Evolutionary conservation across 2,888 invertebrate genomes (phyloP).

Genomic region (Macrophya alboannulata): DNA sequence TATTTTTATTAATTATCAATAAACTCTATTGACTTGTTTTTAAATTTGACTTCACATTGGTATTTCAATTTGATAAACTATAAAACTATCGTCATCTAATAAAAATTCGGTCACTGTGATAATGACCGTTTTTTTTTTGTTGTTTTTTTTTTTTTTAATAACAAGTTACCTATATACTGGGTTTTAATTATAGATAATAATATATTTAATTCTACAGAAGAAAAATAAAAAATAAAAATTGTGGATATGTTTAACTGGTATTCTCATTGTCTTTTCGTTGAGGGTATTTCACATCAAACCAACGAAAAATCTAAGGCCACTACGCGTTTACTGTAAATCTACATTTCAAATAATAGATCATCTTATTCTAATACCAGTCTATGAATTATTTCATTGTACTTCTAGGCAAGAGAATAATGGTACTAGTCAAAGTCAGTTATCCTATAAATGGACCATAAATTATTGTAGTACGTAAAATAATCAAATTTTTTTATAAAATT

Average conservation of each 20-base stretch:
- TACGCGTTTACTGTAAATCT: slow-evolving; percentile 60
- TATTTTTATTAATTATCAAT: neutral
- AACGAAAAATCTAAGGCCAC: slow-evolving; percentile 65
- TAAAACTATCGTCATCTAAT: slow-evolving; percentile 6
- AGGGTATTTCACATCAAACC: slow-evolving; percentile 50
- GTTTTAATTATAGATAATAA: neutral
- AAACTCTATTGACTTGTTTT: neutral
- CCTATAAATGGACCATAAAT: slow-evolving; percentile 51
- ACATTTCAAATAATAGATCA: slow-evolving; percentile 59
- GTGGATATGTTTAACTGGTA: slow-evolving; percentile 54
- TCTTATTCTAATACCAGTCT: slow-evolving; percentile 70
- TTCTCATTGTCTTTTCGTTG: slow-evolving; percentile 54
- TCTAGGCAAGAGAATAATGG: slow-evolving; percentile 53
- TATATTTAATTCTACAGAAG: slow-evolving; percentile 24
- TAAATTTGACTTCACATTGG: neutral
- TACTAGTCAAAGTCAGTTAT: slow-evolving; percentile 40
- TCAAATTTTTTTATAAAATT: neutral
- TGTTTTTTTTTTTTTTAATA: neutral
- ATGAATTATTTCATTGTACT: slow-evolving; percentile 62
- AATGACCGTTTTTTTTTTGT: neutral
- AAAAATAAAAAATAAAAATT: neutral
- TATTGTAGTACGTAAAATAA: neutral
- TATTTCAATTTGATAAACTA: slow-evolving; percentile 12
- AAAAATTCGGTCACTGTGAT: neutral
- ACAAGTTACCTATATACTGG: neutral